A percentile compares a stretch with the other conserved stretches of the same genome.
These are phyloP conservation scores for Acrocephalus scirpaceus DNA, from an alignment of 2,797 vertebrate species.

Conservation along the genomic window DNA sequence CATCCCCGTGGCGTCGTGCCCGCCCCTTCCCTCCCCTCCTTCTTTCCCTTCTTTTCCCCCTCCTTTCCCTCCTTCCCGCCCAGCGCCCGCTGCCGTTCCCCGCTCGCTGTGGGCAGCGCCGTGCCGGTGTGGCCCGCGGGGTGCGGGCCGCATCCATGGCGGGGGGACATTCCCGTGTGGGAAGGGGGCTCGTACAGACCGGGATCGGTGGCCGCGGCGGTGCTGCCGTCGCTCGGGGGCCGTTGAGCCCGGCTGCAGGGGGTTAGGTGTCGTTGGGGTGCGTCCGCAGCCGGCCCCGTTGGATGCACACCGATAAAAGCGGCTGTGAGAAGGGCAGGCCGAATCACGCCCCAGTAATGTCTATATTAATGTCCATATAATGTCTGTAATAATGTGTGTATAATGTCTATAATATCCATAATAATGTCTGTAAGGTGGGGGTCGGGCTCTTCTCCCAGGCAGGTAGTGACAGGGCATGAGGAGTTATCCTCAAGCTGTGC, in stretches of 20 bases:
- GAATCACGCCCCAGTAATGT: background rate
- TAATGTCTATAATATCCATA: accelerated
- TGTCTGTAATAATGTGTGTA: background rate
- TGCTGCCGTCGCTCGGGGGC: background rate
- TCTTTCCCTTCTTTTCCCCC: accelerated
- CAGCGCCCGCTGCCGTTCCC: background rate
- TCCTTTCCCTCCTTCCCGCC: too few relatives aligned
- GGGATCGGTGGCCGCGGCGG: background rate
- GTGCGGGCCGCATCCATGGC: background rate
- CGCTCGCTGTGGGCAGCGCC: background rate
- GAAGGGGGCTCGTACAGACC: background rate
- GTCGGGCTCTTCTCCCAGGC: background rate
- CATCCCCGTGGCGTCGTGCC: background rate
- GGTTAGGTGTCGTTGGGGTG: background rate
- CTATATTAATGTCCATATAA: accelerated
- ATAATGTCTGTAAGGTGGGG: accelerated
- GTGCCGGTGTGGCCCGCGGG: background rate
- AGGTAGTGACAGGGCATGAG: background rate
- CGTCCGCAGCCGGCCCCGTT: background rate
- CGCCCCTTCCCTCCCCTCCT: background rate
- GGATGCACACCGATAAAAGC: background rate
- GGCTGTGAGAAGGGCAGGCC: background rate
- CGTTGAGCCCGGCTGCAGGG: background rate
- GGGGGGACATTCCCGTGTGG: accelerated
- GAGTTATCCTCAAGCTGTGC: accelerated